Base-by-base conservation (phyloP, 2,797 vertebrate species). In the Odontamblyopus rebecca region DNA sequence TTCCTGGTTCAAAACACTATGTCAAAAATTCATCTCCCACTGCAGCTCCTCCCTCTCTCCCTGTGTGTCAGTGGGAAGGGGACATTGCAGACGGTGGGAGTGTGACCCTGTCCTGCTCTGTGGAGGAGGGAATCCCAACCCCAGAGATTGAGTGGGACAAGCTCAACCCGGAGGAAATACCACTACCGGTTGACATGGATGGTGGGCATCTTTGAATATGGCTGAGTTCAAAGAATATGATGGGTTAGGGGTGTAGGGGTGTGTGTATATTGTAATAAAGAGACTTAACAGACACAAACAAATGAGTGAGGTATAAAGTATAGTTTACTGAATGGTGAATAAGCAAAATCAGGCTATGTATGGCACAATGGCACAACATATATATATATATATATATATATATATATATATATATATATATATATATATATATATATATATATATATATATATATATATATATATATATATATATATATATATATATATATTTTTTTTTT, bases 81-180 rank as follows among this genome's bases (percentile, higher is more conserved):
- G 79, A 89, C 1, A 66, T 83, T 0, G 83, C 88, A 1, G 50
- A 78, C 29, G 95, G 94, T 11, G 94, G 93, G 54, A 91, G 83
- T 4, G 88, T 95, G 60, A 91, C 80, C 0, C 85, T 95, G 68
- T 91, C 89, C 64, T 96, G 95, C 76, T 78, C 82, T 0, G 94
- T 94, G 59, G 70, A 62, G 0, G 90, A 94, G 57, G 95, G 93
- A 0, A 60, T 91, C 53, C 95, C 95, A 0, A 54, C 72, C 12
- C 95, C 95, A 5, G 81, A 91, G 23, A 91, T 95, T 67, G 88
- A 23, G 61, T 95, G 95, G 95, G 85, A 94, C 53, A 95, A 94
- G 71, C 61, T 94, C 35, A 89, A 85, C 12, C 93, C 93, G 0
- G 87, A 92, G 23, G 75, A 89, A 26, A 86, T 90, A 0, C 74